Evolutionary conservation across 2,888 invertebrate species (phyloP).

Genomic region (Shargacucullia verbasci): DNA sequence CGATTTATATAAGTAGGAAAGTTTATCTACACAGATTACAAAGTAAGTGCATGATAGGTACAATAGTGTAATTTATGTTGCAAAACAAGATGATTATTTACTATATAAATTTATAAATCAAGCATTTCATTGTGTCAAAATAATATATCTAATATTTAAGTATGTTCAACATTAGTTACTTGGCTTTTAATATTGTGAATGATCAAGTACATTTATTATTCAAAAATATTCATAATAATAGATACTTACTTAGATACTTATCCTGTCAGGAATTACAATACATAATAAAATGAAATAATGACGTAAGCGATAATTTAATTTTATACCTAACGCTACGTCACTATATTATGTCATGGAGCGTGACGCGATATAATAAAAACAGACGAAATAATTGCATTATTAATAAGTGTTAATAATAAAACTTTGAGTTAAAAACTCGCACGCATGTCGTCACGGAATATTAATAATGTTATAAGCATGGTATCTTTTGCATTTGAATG

Average conservation of each 20-base stretch:
- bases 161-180: no score
- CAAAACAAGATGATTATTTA: constrained; percentile 22
- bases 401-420: constrained; percentile 40
- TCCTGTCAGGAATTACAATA: constrained; percentile 2
- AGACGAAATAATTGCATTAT: constrained; percentile 40
- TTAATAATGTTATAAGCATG: constrained; percentile 1
- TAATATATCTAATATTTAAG: no score
- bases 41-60: constrained; percentile 23
- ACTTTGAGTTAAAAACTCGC: constrained; percentile 13
- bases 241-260: neutral
- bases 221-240: no score
- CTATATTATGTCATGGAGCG: constrained; percentile 5
- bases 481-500: no score
- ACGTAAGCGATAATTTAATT: constrained; percentile 10
- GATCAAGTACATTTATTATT: no score
- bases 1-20: constrained; percentile 23
- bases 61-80: constrained; percentile 22
- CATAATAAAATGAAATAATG: constrained; percentile 20
- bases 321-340: constrained; percentile 25
- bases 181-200: no score
- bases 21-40: constrained; percentile 31
- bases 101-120: constrained; percentile 2
- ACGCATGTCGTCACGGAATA: constrained; percentile 4
- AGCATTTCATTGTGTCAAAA: no score
- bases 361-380: constrained; percentile 2